Conservation (phyloP, 2,888 invertebrate genomes). For the Caenorhabditis uteleia region DNA sequence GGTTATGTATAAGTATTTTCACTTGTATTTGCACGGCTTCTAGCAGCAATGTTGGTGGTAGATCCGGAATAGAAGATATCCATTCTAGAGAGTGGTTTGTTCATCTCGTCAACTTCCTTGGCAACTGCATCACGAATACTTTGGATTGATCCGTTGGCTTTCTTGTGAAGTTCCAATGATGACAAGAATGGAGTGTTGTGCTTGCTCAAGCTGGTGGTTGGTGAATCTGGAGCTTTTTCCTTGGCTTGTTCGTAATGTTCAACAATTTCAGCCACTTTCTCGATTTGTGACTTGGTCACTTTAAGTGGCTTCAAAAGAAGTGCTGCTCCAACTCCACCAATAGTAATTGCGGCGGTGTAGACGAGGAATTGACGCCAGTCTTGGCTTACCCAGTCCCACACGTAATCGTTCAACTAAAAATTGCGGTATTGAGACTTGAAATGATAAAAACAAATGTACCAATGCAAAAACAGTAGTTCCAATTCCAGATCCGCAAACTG, state of each 20-base stretch:
- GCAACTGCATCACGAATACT: constrained; percentile 58
- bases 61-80: constrained; percentile 89
- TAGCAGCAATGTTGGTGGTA: constrained; percentile 72
- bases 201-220: constrained; percentile 15
- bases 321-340: constrained; percentile 87
- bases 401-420: constrained; percentile 60
- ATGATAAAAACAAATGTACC: constrained; percentile 25
- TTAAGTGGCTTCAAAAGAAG: constrained; percentile 78
- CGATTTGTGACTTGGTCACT: constrained; percentile 58
- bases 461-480: constrained; percentile 90
- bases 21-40: constrained; percentile 47
- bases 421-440: background rate
- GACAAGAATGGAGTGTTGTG: constrained; percentile 58
- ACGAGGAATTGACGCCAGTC: constrained; percentile 88
- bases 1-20: background rate
- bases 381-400: constrained; percentile 47
- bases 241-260: constrained; percentile 48
- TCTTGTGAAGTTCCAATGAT: constrained; percentile 59
- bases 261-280: constrained; percentile 60
- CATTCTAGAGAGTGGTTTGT: constrained; percentile 81
- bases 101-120: constrained; percentile 61
- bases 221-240: constrained; percentile 29
- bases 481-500: constrained; percentile 93
- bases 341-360: constrained; percentile 82
- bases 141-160: constrained; percentile 40